Base-by-base conservation (phyloP, 1,140 invertebrate species). In the Bombus huntii region DNA sequence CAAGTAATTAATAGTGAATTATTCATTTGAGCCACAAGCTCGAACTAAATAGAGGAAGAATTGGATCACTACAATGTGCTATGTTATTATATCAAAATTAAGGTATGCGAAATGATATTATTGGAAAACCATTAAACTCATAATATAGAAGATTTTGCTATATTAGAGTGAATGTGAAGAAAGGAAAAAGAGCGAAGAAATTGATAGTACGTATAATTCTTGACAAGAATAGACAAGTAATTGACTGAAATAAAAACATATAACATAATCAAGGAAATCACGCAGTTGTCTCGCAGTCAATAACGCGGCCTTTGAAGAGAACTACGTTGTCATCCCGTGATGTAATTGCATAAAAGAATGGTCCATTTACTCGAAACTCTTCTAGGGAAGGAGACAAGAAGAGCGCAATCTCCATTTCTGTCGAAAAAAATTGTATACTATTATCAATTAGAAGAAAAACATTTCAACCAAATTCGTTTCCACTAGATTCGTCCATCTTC, bases 1-100 rank as follows among this genome's bases (percentile, higher is more conserved):
- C 81, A 91, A 86, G 42, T 74, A 88, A 88, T 86, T 73, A 80
- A 87, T 39, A 73, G 8, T 82, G 42, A 66, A 87, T 87, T 87
- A 83, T 47, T 74, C 28, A n/a, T 10, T 66, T 57, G 1, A 34
- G 0, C 12, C 2, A 25, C 13, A 28, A 12, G 9, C 39, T 28
- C n/a, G 9, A 53, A 71, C n/a, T n/a, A n/a, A 31, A 75, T 42
- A 12, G 44, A 22, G 44, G 22, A 42, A 39, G 25, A 31, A 83
- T 76, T 76, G 8, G 13, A 44, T 31, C 31, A 0, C 25, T 59
- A 37, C 28, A 39, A 53, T 31, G 44, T 76, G 22, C 22, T 75
- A 57, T 25, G 28, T 71, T 71, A n/a, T 31, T 22, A n/a, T 22
- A 25, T 53, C 22, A n/a, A 47, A 8, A 42, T 28, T 12, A 22